phyloP scores from a whole-genome alignment of 35 echinoderm and acorn worm species.

The Patiria miniata region DNA sequence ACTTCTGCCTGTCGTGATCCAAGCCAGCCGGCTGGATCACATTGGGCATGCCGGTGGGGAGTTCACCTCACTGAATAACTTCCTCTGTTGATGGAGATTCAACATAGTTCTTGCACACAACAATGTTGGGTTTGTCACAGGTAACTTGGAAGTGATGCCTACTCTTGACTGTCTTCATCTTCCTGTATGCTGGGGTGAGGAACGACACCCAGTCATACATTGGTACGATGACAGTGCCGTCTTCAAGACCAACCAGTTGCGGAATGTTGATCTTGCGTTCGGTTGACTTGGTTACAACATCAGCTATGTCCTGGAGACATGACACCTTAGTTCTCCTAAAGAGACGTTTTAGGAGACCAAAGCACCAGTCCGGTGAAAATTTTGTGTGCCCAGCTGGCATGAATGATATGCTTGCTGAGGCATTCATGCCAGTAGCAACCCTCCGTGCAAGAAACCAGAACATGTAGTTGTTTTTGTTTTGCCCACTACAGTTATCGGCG shows the following conservation, averaged over 20 bases:
- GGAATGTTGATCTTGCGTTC: too few relatives aligned
- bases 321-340: slow-evolving; percentile 45
- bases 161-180: not conserved
- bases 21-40: slow-evolving; percentile 19
- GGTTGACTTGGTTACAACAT: too few relatives aligned
- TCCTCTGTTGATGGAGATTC: not conserved
- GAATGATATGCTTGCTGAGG: slow-evolving; percentile 37
- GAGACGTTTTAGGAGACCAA: slow-evolving; percentile 50
- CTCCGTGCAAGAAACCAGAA: slow-evolving; percentile 39
- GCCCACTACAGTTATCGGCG: slow-evolving; percentile 63
- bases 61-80: not conserved
- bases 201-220: not conserved
- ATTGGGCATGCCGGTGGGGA: not conserved
- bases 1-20: not conserved
- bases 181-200: not conserved
- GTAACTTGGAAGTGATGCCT: not conserved
- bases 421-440: slow-evolving; percentile 7
- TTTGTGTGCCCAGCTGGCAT: slow-evolving; percentile 63
- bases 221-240: not conserved
- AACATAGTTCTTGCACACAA: not conserved
- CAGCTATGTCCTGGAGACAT: slow-evolving; percentile 43
- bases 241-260: not conserved
- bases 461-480: slow-evolving; percentile 72
- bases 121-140: not conserved
- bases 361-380: slow-evolving; percentile 65